Evolutionary conservation across 2,113 vertebrate genomes (phyloP).

Genomic region (Dolichotis patagonum): DNA sequence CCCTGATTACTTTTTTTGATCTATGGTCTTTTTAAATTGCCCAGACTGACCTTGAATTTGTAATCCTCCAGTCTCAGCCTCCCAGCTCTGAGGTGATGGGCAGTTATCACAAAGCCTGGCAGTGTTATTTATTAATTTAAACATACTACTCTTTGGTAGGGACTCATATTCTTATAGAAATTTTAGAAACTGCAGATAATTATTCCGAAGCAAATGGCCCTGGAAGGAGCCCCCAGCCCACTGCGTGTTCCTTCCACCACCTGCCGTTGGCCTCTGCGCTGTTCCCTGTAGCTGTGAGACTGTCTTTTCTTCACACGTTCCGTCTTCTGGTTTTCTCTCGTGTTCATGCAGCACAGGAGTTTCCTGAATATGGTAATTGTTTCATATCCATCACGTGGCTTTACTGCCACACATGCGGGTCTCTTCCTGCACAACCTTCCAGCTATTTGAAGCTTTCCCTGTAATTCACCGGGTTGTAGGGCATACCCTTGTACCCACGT

Average conservation of each 20-base stretch:
- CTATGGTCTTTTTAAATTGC: no score
- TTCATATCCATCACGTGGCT: not conserved
- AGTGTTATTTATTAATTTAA: not conserved
- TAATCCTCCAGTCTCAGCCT: not conserved
- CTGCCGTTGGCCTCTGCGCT: no score
- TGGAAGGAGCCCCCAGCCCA: not conserved
- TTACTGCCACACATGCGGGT: no score
- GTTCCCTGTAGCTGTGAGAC: accelerated
- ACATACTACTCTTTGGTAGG: not conserved
- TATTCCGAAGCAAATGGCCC: not conserved
- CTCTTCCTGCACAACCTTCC: not conserved
- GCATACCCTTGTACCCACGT: accelerated
- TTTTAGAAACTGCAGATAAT: not conserved
- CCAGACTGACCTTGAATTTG: not conserved
- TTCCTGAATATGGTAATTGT: not conserved
- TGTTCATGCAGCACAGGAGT: accelerated
- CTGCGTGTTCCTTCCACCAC: accelerated
- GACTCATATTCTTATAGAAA: not conserved
- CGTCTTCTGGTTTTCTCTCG: accelerated
- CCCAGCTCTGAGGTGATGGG: not conserved
- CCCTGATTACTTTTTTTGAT: no score
- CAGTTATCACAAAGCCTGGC: not conserved
- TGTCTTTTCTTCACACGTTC: accelerated
- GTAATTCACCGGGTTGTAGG: accelerated
- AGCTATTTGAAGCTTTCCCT: not conserved